Conservation (phyloP, 1,140 invertebrate genomes). For the Nasonia vitripennis region DNA sequence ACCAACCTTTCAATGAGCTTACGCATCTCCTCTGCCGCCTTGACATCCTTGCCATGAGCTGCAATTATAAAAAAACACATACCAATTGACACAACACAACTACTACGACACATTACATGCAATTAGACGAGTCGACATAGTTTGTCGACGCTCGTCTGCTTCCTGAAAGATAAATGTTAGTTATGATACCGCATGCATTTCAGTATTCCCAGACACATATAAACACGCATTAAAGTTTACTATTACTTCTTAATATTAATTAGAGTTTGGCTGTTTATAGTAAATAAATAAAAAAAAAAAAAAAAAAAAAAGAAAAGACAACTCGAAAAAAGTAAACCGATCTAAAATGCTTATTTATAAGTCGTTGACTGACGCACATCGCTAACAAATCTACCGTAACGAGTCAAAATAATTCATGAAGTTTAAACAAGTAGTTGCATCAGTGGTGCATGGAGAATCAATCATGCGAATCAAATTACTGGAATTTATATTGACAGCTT, state of each 20-base stretch:
- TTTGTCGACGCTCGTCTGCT: constrained; percentile 15
- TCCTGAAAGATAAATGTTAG: constrained; percentile 46
- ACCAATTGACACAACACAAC: constrained; percentile 71
- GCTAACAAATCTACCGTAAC: no score
- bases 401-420: no score
- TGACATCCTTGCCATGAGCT: constrained; percentile 89
- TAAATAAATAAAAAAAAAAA: neutral
- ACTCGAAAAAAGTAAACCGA: no score
- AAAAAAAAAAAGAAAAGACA: neutral
- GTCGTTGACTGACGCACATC: no score
- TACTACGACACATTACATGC: constrained; percentile 70
- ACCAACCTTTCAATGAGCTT: constrained; percentile 97
- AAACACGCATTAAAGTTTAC: neutral
- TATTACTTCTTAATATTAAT: neutral
- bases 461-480: no score
- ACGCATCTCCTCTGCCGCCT: constrained; percentile 95
- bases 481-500: no score
- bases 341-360: no score
- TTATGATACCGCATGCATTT: constrained; percentile 23
- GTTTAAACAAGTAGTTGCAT: no score
- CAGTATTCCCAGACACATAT: constrained; percentile 22
- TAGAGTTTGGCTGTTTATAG: neutral
- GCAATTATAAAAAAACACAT: constrained; percentile 79
- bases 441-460: no score
- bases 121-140: constrained; percentile 48